Evolutionary conservation across 2,888 invertebrate species (phyloP).

Genomic region (Tetragnatha montana): DNA sequence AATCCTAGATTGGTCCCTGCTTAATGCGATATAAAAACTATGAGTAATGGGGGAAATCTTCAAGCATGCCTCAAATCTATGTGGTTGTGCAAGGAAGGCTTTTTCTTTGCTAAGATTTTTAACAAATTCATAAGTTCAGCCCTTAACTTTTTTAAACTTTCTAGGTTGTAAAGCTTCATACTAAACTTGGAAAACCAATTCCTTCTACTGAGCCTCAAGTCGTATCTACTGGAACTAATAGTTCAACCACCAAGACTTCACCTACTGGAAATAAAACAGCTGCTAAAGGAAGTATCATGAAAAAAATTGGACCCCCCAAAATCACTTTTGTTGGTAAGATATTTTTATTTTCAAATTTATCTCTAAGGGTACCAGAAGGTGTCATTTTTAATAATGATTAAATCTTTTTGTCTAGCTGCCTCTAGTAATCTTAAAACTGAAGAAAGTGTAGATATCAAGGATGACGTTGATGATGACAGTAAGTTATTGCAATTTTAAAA

Average conservation of each 20-base stretch:
- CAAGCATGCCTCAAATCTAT: too few species aligned
- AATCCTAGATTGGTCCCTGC: too few species aligned
- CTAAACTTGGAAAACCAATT: slow-evolving; percentile 97
- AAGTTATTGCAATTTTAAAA: neutral
- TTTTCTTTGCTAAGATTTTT: too few species aligned
- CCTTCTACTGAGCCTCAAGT: slow-evolving; percentile 96
- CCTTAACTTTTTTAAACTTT: slow-evolving; percentile 30
- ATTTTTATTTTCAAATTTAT: neutral
- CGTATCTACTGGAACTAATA: slow-evolving; percentile 77
- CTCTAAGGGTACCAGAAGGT: neutral
- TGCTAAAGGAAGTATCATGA: slow-evolving; percentile 77
- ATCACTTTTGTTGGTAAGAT: slow-evolving; percentile 85
- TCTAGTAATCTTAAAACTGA: slow-evolving; percentile 62
- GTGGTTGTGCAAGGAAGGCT: too few species aligned
- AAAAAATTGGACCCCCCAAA: slow-evolving; percentile 83
- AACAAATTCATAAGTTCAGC: too few species aligned
- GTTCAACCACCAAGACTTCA: slow-evolving; percentile 61
- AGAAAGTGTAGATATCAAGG: slow-evolving; percentile 69
- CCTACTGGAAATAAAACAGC: slow-evolving; percentile 73
- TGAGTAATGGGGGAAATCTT: too few species aligned
- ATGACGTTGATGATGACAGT: slow-evolving; percentile 59
- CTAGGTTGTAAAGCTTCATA: slow-evolving; percentile 90
- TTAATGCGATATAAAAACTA: too few species aligned
- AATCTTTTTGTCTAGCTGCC: slow-evolving; percentile 19
- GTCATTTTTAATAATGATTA: neutral